Base-by-base conservation (phyloP, 2,797 vertebrate species). In the Aeoliscus strigatus region DNA sequence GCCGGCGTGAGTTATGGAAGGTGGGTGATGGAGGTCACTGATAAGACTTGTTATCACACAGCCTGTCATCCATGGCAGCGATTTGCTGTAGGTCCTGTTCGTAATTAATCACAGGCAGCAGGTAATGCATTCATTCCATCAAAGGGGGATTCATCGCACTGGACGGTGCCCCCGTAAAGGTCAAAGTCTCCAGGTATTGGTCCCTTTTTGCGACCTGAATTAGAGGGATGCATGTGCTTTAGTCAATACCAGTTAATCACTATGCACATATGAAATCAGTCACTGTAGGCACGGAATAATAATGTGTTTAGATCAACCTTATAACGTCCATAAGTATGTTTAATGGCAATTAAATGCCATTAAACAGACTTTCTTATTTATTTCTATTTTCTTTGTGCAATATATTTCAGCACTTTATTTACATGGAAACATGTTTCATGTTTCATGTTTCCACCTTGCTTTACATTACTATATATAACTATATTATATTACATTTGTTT, bases 31-130 rank as follows among this genome's bases (percentile, higher is more conserved):
- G 45, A 73, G 67, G 66, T 77, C 57, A 45, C 44, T 6, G 66
- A 76, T 70, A 71, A 64, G 57, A 51, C 69, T 69, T 51, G 66
- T 74, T 75, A 72, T 80, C 66, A 66, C 71, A 47, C 39, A 6
- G 47, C 52, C 68, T 62, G 67, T 79, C 77, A 76, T 73, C 67
- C 69, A 63, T 59, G 54, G 67, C 59, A 36, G 68, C 63, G 49
- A 42, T 61, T 73, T 59, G 60, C 74, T 60, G 51, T 25, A 32
- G 57, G 59, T 38, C 31, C 42, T 27, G 55, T 66, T 54, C n/a
- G 76, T 77, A 81, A 85, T 84, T 81, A 84, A 83, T 84, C 76
- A 75, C 65, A 53, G 48, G 14, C 40, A 15, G 33, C 36, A 23
- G 37, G 43, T 73, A 57, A 76, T 68, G 31, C 55, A 58, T 79